These are phyloP conservation scores for Chelmon rostratus DNA, from an alignment of 2,797 vertebrate genomes.

Conservation along the genomic window DNA sequence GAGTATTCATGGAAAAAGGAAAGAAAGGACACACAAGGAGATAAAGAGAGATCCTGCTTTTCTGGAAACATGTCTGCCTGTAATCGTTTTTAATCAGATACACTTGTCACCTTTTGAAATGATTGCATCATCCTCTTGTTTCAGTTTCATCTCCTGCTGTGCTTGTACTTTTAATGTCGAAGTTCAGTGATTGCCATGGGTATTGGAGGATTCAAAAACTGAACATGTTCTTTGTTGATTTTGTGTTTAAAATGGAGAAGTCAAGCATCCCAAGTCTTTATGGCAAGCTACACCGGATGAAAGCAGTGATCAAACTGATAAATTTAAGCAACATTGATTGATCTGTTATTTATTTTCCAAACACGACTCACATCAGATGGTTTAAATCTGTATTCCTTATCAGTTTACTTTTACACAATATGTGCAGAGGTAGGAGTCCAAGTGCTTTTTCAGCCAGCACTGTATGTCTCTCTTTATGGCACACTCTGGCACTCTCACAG, in stretches of 20 bases:
- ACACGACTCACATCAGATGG: neutral
- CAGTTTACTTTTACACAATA: constrained; percentile 7
- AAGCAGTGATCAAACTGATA: constrained; percentile 20
- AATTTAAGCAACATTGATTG: constrained; percentile 13
- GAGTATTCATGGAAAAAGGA: constrained; percentile 84
- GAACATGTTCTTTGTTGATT: constrained; percentile 61
- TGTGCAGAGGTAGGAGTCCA: constrained; percentile 21
- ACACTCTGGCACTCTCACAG: constrained; percentile 43
- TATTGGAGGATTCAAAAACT: constrained; percentile 59
- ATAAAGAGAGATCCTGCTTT: constrained; percentile 68
- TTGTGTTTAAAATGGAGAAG: constrained; percentile 47
- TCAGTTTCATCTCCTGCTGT: constrained; percentile 69
- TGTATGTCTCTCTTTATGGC: constrained; percentile 40
- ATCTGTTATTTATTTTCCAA: constrained; percentile 11
- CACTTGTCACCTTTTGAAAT: constrained; percentile 82
- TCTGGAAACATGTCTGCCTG: constrained; percentile 73
- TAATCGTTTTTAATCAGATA: constrained; percentile 79
- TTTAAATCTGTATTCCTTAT: constrained; percentile 16
- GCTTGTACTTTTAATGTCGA: constrained; percentile 67
- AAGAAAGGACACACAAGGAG: constrained; percentile 53
- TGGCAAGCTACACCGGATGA: constrained; percentile 18
- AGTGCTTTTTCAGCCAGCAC: constrained; percentile 31
- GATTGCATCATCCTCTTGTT: constrained; percentile 79
- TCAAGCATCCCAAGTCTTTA: constrained; percentile 11
- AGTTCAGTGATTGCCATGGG: constrained; percentile 63